Conservation (phyloP, 2,888 invertebrate species). For the Belgica antarctica region DNA sequence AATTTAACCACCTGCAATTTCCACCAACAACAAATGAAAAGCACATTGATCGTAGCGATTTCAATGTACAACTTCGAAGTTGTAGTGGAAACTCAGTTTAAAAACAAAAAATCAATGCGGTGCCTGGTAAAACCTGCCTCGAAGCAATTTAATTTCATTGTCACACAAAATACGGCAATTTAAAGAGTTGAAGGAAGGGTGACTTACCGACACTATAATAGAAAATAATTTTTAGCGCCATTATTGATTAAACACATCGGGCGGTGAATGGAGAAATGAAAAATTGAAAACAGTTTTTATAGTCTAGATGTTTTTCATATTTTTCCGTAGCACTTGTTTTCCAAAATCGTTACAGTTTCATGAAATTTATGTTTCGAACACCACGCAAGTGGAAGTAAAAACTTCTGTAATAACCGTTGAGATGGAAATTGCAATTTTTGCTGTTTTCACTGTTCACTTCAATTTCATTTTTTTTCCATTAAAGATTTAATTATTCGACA, state of each 20-base stretch:
- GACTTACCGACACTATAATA: slow-evolving; percentile 30
- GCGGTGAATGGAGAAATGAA: too few relatives aligned
- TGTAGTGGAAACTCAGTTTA: too few relatives aligned
- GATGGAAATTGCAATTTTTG: slow-evolving; percentile 1
- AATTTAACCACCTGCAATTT: too few relatives aligned
- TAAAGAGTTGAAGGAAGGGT: slow-evolving; percentile 6
- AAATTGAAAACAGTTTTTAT: slow-evolving; percentile 5
- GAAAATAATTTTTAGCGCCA: slow-evolving; percentile 21
- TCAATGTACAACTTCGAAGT: too few relatives aligned
- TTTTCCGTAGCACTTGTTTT: not conserved
- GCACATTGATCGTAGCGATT: too few relatives aligned
- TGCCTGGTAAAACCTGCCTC: not conserved
- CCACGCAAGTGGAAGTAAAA: not conserved
- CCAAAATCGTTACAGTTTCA: too few relatives aligned
- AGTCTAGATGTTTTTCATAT: slow-evolving; percentile 2
- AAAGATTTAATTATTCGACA: slow-evolving; percentile 1
- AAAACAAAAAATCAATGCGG: not conserved
- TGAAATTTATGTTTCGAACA: not conserved
- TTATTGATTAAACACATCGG: slow-evolving; percentile 30
- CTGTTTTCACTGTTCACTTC: not conserved
- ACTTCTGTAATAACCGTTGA: not conserved
- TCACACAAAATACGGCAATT: not conserved
- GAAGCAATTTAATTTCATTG: slow-evolving; percentile 1
- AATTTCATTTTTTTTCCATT: not conserved
- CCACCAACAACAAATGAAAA: too few relatives aligned